Evolutionary conservation across 2,113 vertebrate species (phyloP), one percentile per base, ranked within the genome.

Genomic region (Cryptoleucopteryx plumbea): DNA sequence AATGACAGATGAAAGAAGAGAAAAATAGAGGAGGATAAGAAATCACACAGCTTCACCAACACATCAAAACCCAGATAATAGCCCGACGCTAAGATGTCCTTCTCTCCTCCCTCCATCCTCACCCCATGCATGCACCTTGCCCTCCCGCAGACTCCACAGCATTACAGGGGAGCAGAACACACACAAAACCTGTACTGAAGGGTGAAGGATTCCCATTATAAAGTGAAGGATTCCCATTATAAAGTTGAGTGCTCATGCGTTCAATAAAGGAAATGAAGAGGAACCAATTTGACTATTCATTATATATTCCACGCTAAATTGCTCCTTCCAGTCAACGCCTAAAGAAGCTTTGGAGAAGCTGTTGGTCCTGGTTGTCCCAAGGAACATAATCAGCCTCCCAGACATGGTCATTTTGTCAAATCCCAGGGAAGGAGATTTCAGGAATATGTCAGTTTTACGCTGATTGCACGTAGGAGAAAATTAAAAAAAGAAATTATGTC

Each of bases 1-100:
- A 91, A 91, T 10, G 61, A 52, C 2, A 13, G 68, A 78, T 84
- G 91, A 86, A 92, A 83, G 86, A 53, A 77, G 43, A 78, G 59
- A 23, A 26, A 72, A 91, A 59, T 16, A 50, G 42, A 78, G 55
- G 25, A 77, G 42, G 70, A 58, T 42, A 74, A 86, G 80, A 78
- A 91, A 81, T n/a, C 36, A 29, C 50, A 73, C 59, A 45, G 45
- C 67, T 53, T 63, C 47, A 55, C 16, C 1, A 0, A 63, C 1
- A 2, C 52, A 47, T 61, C 17, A 13, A 87, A 77, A n/a, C n/a
- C 9, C 1, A 0, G 36, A 36, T 27, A 48, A 56, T 4, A 72
- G 12, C 42, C 67, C 13, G 15, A 19, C 1, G 0, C 52, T 43
- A 68, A 63, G 15, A 6, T 61, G n/a, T 65, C 43, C 19, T 55